Evolutionary conservation across 2,797 vertebrate genomes (phyloP), one percentile per base, ranked within the genome.

Genomic region (Sebastes reedi): DNA sequence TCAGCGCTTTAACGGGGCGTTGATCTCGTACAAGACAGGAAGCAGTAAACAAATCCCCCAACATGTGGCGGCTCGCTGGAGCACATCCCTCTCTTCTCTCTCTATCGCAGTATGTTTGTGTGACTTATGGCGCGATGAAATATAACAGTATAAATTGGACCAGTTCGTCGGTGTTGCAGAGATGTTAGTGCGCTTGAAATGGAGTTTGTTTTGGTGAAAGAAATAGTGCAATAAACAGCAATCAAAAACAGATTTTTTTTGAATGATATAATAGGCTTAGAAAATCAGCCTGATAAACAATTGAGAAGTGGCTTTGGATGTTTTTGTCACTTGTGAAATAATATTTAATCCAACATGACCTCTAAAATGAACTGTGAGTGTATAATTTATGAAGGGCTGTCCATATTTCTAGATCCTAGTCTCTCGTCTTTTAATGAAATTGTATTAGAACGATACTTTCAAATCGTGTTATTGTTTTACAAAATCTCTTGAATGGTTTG

Each of bases 21-120:
- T 68, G 84, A 95, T 89, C 86, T 84, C 66, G 67, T 29, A 84
- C 80, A 88, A 83, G 88, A 88, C 92, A 89, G 91, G 89, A 91
- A 93, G 86, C 59, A 65, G 87, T 91, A 95, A 96, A 95, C 88
- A 87, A 87, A 88, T 92, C 92, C 89, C 83, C 87, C 78, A 91
- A 92, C 91, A 87, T 90, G 92, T 92, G 89, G 83, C 20, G 36
- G 80, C 92, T 94, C 92, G 89, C 78, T 89, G 91, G 89, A 79
- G 91, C 88, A 68, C 80, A 87, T 79, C 85, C 93, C 81, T 80
- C 77, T 79, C 88, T 77, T 75, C 69, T 83, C 39, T 74, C 54
- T 30, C 30, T 66, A 71, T 89, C 72, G 73, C 32, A 71, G 56
- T 64, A 1, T 66, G 82, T 82, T 75, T 84, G 61, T 83, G 78